Evolutionary conservation across 1,140 invertebrate species (phyloP).

Genomic region (Coptotermes formosanus): DNA sequence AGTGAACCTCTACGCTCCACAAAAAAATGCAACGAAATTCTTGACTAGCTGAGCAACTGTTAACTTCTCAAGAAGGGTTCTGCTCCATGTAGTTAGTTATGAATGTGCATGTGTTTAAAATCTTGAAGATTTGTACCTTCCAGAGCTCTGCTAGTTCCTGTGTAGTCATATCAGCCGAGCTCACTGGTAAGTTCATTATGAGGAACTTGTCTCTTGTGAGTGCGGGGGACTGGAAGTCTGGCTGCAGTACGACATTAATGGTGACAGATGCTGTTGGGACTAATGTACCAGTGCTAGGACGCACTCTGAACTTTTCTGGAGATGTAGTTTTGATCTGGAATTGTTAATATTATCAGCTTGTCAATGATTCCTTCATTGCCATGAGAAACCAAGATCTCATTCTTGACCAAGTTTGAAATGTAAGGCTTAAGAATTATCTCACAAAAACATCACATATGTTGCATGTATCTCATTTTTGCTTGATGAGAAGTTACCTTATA

Average conservation of each 20-base stretch:
- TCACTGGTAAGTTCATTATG: conserved; percentile 63
- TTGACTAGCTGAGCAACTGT: conserved; percentile 2
- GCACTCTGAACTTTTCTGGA: conserved; percentile 87
- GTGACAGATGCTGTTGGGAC: conserved; percentile 53
- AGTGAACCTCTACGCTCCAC: too few relatives aligned
- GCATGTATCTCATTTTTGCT: too few relatives aligned
- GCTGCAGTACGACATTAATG: conserved; percentile 55
- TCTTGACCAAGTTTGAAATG: neutral
- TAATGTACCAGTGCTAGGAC: conserved; percentile 77
- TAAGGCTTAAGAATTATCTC: neutral
- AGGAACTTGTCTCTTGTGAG: conserved; percentile 67
- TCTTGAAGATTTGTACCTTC: conserved; percentile 52
- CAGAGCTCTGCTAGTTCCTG: conserved; percentile 59
- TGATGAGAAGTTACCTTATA: too few relatives aligned
- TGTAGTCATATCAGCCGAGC: conserved; percentile 47
- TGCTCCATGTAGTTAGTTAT: too few relatives aligned
- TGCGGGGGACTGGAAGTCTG: conserved; percentile 53
- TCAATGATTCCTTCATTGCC: conserved; percentile 33
- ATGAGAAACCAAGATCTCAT: conserved; percentile 21
- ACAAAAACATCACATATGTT: neutral
- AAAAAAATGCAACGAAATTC: too few relatives aligned
- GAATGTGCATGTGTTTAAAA: too few relatives aligned
- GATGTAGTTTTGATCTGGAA: conserved; percentile 73
- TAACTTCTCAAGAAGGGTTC: too few relatives aligned
- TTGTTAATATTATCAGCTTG: neutral